Evolutionary conservation across 2,888 invertebrate species (phyloP).

Genomic region (Carcina quercana): DNA sequence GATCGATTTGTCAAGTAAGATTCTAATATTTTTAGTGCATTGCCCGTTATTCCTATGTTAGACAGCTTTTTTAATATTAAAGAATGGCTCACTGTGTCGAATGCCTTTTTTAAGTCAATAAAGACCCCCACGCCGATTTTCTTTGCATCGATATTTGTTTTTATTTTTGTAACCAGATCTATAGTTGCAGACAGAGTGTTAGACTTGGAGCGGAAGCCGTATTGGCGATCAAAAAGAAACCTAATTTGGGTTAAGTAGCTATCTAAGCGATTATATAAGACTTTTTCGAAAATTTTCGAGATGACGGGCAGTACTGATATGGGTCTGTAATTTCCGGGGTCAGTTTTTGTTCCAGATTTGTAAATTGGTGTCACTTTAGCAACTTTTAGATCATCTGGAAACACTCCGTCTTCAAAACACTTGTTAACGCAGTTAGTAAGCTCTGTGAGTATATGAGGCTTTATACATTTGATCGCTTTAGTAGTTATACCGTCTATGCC

Average conservation of each 20-base stretch:
- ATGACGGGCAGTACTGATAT: slow-evolving; percentile 9
- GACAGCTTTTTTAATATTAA: no score
- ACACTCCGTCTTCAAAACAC: neutral
- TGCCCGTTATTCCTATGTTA: no score
- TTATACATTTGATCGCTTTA: slow-evolving; percentile 31
- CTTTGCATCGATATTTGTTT: slow-evolving; percentile 6
- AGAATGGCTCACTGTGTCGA: no score
- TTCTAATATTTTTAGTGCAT: no score
- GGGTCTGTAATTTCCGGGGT: slow-evolving; percentile 13
- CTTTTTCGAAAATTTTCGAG: slow-evolving; percentile 10
- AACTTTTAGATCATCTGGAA: slow-evolving; percentile 9
- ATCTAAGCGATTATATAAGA: slow-evolving; percentile 4
- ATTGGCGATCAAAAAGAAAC: slow-evolving; percentile 2
- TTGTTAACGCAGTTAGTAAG: slow-evolving; percentile 9
- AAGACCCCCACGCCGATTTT: no score
- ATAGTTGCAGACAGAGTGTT: slow-evolving; percentile 7
- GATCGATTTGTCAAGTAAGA: no score
- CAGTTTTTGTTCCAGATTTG: slow-evolving; percentile 11
- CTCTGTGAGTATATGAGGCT: slow-evolving; percentile 3
- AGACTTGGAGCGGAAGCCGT: slow-evolving; percentile 6
- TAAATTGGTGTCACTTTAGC: slow-evolving; percentile 13
- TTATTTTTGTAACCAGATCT: slow-evolving; percentile 8
- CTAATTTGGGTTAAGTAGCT: neutral
- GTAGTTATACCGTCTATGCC: slow-evolving; percentile 12
- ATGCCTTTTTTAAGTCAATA: no score